These are phyloP conservation scores for Lordiphosa collinella DNA, from an alignment of 1,140 invertebrate genomes.

Conservation along the genomic window DNA sequence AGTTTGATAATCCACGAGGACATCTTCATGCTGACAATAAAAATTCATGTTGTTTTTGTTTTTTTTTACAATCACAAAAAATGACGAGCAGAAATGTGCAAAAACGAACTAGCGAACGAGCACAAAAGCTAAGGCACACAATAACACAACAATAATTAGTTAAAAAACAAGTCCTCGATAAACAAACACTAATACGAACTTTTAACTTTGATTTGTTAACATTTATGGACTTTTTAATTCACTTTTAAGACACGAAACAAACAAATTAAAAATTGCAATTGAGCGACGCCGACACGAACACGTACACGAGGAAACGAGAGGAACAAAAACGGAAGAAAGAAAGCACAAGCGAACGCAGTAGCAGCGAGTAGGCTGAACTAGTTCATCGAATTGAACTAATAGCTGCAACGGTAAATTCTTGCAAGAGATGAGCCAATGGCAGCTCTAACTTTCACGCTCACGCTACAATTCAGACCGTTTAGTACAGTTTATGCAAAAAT, in stretches of 20 bases:
- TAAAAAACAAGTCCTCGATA: slow-evolving; percentile 3
- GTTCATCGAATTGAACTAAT: no score
- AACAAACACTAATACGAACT: slow-evolving; percentile 3
- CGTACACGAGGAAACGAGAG: slow-evolving; percentile 2
- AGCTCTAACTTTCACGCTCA: no score
- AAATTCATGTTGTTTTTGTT: background rate
- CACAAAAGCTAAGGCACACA: background rate
- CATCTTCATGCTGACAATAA: background rate
- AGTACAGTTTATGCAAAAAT: no score
- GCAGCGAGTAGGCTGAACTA: no score
- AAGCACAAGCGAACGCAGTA: background rate
- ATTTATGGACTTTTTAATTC: background rate
- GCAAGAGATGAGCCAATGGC: no score
- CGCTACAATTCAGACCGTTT: no score
- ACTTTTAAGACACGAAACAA: slow-evolving; percentile 1
- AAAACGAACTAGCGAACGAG: background rate
- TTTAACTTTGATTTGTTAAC: background rate
- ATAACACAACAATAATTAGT: background rate
- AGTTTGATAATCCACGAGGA: no score
- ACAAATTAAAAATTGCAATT: slow-evolving; percentile 26
- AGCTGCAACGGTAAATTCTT: no score
- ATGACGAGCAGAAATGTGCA: background rate
- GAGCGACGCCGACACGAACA: slow-evolving; percentile 18
- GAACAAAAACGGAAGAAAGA: slow-evolving; percentile 8
- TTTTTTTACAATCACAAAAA: background rate